phyloP scores from a whole-genome alignment of 2,113 vertebrate species.

The Poeciliopsis occidentalis region DNA sequence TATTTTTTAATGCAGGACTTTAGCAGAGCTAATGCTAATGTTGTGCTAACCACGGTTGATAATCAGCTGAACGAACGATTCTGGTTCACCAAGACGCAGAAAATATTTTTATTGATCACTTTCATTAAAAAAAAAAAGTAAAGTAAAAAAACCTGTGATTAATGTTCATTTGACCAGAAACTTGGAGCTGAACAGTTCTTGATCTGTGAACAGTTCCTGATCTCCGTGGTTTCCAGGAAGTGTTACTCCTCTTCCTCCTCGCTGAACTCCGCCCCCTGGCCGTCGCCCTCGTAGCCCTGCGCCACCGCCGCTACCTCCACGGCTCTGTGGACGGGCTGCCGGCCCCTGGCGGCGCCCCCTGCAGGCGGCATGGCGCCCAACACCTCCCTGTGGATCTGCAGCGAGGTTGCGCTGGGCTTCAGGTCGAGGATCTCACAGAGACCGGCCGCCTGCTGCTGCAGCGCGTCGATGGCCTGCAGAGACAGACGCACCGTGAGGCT shows the following conservation, averaged over 20 bases:
- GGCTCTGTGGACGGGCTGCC: constrained; percentile 58
- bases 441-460: constrained; percentile 86
- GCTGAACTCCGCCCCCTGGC: constrained; percentile 4
- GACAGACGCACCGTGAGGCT: background rate
- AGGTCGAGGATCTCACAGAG: constrained; percentile 82
- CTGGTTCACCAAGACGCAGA: no score
- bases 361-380: constrained; percentile 25
- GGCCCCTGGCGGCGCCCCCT: background rate
- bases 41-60: no score
- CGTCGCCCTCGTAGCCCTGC: constrained; percentile 37
- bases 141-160: no score
- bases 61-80: no score
- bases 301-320: constrained; percentile 50
- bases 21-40: no score
- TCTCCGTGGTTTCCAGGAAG: background rate
- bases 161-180: no score
- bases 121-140: no score
- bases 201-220: no score
- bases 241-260: constrained; percentile 2
- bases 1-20: no score
- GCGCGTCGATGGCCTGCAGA: constrained; percentile 80
- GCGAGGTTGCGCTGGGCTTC: constrained; percentile 76
- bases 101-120: no score
- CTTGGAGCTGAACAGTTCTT: no score
- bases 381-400: constrained; percentile 78